A percentile compares a stretch with the other conserved stretches of the same genome.
These are phyloP conservation scores for Sminthopsis crassicaudata DNA, from an alignment of 2,113 vertebrate genomes.

Conservation along the genomic window DNA sequence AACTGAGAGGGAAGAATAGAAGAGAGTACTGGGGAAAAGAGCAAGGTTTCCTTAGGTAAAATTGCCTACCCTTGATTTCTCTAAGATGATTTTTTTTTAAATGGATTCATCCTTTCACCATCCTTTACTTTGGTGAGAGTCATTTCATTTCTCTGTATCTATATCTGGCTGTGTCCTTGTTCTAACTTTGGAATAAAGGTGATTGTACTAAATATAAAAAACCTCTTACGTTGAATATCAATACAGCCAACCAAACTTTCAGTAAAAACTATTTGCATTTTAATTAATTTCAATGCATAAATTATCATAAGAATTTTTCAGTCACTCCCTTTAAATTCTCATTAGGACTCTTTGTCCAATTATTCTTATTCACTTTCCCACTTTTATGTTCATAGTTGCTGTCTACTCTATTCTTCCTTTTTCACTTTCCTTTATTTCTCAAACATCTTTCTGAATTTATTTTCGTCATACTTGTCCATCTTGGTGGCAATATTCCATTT, in stretches of 20 bases:
- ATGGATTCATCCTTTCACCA: background rate
- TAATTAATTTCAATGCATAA: background rate
- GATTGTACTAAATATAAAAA: background rate
- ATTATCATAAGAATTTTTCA: background rate
- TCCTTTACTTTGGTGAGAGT: background rate
- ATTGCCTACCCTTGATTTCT: background rate
- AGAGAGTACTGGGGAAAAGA: background rate
- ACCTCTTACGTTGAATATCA: background rate
- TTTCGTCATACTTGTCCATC: background rate
- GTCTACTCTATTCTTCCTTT: background rate
- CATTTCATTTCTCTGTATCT: background rate
- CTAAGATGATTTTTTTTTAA: background rate
- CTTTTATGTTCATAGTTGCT: background rate
- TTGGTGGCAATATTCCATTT: background rate
- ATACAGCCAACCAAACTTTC: background rate
- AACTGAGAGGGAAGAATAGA: background rate
- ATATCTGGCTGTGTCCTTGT: background rate
- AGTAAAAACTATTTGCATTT: background rate
- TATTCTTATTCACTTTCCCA: background rate
- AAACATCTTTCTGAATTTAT: background rate
- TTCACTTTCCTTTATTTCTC: background rate
- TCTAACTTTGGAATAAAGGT: background rate
- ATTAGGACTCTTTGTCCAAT: background rate
- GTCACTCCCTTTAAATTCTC: background rate
- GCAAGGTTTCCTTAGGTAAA: background rate